phyloP scores from a whole-genome alignment of 2,113 vertebrate genomes.

The Mixornis gularis region DNA sequence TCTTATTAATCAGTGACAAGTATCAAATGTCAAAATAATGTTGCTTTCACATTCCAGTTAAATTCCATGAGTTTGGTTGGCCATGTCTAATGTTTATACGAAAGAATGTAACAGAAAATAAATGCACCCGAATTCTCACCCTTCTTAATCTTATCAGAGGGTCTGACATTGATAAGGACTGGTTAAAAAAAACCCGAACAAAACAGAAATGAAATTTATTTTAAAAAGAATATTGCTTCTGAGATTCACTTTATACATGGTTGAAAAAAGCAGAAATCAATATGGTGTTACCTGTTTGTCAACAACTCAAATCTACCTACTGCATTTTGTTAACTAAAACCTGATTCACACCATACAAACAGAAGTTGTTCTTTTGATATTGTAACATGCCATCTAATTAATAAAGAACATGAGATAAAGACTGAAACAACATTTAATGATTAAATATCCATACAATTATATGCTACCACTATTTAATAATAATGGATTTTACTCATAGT shows the following conservation, averaged over 20 bases:
- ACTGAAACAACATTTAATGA: not conserved
- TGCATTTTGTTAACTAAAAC: not conserved
- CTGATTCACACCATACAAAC: not conserved
- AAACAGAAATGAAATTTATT: not conserved
- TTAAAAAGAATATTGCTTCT: not conserved
- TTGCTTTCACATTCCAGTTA: not conserved
- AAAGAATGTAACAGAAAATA: not conserved
- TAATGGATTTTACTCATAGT: not conserved
- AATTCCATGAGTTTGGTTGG: not conserved
- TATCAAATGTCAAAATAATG: not conserved
- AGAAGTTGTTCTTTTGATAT: not conserved
- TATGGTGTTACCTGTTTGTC: not conserved
- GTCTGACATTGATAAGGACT: not conserved
- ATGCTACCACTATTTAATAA: not conserved
- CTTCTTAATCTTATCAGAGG: not conserved
- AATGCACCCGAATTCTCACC: not conserved
- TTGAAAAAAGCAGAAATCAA: not conserved
- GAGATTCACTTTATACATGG: not conserved
- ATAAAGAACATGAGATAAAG: not conserved
- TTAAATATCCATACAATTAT: not conserved
- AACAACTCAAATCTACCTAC: not conserved
- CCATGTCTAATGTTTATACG: not conserved
- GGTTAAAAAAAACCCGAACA: not conserved
- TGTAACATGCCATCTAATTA: not conserved
- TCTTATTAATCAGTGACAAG: not conserved